A percentile compares a stretch with the other conserved stretches of the same genome.
These are phyloP conservation scores for Mungos mungo DNA, from an alignment of 2,113 vertebrate species.

Conservation along the genomic window DNA sequence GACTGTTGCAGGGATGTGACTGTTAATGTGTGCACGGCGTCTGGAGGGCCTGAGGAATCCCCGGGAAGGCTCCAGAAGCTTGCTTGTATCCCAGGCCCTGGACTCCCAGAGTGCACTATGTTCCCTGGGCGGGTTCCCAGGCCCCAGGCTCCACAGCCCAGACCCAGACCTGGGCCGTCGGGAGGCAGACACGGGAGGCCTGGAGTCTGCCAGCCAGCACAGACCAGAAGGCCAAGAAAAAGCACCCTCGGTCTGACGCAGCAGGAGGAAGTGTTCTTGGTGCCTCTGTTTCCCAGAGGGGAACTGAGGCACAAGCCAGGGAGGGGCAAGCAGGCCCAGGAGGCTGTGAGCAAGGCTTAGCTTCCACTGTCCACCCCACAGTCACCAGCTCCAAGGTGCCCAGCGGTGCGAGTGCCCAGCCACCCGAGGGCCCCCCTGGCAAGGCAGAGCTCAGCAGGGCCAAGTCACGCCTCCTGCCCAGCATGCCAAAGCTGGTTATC, in stretches of 20 bases:
- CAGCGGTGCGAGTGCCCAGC: constrained; percentile 81
- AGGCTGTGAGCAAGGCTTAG: not conserved
- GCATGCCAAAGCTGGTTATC: constrained; percentile 98
- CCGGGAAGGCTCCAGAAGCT: not conserved
- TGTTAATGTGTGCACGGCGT: not conserved
- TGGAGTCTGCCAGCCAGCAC: not conserved
- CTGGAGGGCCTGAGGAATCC: not conserved
- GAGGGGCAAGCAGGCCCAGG: not conserved
- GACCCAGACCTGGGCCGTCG: not conserved
- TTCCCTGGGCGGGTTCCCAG: not conserved
- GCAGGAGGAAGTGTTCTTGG: not conserved
- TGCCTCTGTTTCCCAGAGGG: not conserved
- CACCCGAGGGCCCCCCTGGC: constrained; percentile 83
- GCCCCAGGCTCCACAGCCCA: not conserved
- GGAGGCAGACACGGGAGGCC: not conserved
- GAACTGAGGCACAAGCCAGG: not conserved
- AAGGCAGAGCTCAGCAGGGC: constrained; percentile 89
- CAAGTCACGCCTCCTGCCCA: constrained; percentile 92
- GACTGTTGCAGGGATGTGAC: not conserved
- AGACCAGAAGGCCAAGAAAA: not conserved
- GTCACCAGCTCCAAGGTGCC: constrained; percentile 84
- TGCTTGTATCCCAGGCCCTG: not conserved
- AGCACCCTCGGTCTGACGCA: not conserved
- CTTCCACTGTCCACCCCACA: constrained; percentile 72
- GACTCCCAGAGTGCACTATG: not conserved